phyloP scores from a whole-genome alignment of 2,888 invertebrate species.

The Drosophila koepferae region DNA sequence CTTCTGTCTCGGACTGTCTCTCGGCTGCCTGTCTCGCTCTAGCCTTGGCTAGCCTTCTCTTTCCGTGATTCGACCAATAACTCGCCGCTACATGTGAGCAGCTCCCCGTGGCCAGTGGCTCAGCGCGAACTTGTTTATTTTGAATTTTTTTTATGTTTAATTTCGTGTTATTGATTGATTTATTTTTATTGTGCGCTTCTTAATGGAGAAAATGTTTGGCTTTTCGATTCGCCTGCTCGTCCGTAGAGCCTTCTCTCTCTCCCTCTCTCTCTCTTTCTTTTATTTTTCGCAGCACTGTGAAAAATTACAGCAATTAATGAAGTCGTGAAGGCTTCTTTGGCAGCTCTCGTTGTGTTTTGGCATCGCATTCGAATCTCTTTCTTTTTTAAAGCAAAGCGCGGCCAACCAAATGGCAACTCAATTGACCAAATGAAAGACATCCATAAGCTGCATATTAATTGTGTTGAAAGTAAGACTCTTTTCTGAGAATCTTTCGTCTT shows the following conservation, averaged over 20 bases:
- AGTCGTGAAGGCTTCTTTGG: constrained; percentile 52
- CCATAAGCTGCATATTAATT: constrained; percentile 14
- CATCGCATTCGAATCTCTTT: constrained; percentile 19
- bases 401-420: constrained; percentile 48
- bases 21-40: constrained; percentile 13
- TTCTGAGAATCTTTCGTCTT: background rate
- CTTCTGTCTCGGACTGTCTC: background rate
- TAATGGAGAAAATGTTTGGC: constrained; percentile 69
- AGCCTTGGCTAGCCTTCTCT: constrained; percentile 17
- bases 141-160: constrained; percentile 70
- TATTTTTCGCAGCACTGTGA: constrained; percentile 42
- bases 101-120: constrained; percentile 47
- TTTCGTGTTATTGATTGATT: constrained; percentile 82
- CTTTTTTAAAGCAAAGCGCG: constrained; percentile 1
- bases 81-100: constrained; percentile 53
- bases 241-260: constrained; percentile 4
- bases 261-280: background rate
- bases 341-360: constrained; percentile 20
- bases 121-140: constrained; percentile 69
- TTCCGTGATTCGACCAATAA: constrained; percentile 53
- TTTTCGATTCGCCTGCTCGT: constrained; percentile 23
- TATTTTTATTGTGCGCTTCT: constrained; percentile 73
- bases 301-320: constrained; percentile 72
- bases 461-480: constrained; percentile 6
- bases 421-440: constrained; percentile 48